A percentile compares a stretch with the other conserved stretches of the same genome.
phyloP scores from a whole-genome alignment of 2,797 vertebrate species.

The Gastrophryne carolinensis region DNA sequence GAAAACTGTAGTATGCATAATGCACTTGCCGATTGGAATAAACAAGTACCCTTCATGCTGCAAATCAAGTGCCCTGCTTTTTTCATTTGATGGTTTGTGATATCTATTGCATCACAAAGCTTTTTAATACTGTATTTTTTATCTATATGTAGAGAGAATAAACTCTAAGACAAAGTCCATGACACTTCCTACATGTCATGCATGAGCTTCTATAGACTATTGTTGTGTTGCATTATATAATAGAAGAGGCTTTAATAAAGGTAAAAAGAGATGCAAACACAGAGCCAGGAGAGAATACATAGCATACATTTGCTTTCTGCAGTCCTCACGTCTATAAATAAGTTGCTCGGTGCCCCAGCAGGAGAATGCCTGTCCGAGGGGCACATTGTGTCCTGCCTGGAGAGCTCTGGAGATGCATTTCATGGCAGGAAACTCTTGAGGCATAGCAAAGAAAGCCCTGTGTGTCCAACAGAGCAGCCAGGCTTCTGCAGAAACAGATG shows the following conservation, averaged over 20 bases:
- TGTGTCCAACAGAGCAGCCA: slow-evolving; percentile 5
- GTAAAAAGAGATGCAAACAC: not conserved
- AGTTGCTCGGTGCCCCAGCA: slow-evolving; percentile 5
- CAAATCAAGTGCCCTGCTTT: no score
- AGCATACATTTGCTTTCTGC: slow-evolving; percentile 16
- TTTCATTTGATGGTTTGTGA: no score
- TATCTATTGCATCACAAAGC: no score
- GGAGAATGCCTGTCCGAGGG: slow-evolving; percentile 44
- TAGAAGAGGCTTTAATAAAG: slow-evolving; percentile 24
- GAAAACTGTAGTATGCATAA: no score
- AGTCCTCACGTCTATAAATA: slow-evolving; percentile 32
- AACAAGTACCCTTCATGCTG: no score
- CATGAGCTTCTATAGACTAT: slow-evolving; percentile 7
- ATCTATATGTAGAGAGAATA: no score
- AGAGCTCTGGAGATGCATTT: slow-evolving; percentile 22
- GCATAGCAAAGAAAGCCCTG: slow-evolving; percentile 5
- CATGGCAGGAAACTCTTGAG: not conserved
- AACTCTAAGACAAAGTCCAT: no score
- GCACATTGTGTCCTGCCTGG: slow-evolving; percentile 27
- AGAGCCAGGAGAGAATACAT: not conserved
- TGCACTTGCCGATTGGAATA: no score
- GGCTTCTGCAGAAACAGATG: slow-evolving; percentile 2
- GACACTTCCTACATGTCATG: not conserved
- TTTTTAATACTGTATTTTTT: no score
- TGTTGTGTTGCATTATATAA: slow-evolving; percentile 26